Conservation (phyloP, 2,113 vertebrate species). For the Hippocampus comes region DNA sequence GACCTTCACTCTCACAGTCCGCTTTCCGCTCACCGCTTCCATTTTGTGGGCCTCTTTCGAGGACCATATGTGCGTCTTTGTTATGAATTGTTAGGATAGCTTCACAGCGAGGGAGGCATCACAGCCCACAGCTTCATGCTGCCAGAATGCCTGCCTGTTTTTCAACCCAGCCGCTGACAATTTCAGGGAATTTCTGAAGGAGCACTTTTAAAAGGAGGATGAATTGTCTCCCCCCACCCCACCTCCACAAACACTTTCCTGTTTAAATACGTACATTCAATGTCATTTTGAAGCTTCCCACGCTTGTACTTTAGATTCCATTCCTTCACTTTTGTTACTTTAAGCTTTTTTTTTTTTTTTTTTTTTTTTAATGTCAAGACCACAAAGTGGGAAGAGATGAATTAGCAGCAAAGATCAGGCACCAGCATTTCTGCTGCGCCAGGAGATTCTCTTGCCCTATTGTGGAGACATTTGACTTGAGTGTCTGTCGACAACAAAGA, state of each 20-base stretch:
- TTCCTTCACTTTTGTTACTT: conserved; percentile 44
- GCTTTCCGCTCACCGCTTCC: conserved; percentile 61
- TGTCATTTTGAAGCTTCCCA: neutral
- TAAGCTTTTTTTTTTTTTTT: conserved; percentile 7
- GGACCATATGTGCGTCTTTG: conserved; percentile 70
- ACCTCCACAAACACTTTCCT: conserved; percentile 5
- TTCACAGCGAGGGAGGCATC: conserved; percentile 41
- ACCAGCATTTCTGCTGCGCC: conserved; percentile 68
- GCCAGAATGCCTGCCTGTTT: conserved; percentile 73
- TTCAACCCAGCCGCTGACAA: conserved; percentile 39
- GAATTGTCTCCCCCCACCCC: neutral
- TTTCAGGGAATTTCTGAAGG: conserved; percentile 28
- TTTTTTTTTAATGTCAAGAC: conserved; percentile 27
- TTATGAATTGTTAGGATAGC: conserved; percentile 58
- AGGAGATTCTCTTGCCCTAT: conserved; percentile 60
- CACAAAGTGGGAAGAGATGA: conserved; percentile 30
- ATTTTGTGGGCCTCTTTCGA: conserved; percentile 67
- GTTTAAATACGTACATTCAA: neutral
- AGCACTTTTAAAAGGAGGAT: conserved; percentile 7
- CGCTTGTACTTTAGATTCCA: conserved; percentile 11
- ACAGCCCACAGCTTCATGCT: conserved; percentile 25
- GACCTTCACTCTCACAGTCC: conserved; percentile 61
- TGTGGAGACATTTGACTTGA: conserved; percentile 72
- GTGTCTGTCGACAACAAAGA: conserved; percentile 73
- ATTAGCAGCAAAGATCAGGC: conserved; percentile 49